Evolutionary conservation across 2,113 vertebrate genomes (phyloP).

Genomic region (Rostratula benghalensis): DNA sequence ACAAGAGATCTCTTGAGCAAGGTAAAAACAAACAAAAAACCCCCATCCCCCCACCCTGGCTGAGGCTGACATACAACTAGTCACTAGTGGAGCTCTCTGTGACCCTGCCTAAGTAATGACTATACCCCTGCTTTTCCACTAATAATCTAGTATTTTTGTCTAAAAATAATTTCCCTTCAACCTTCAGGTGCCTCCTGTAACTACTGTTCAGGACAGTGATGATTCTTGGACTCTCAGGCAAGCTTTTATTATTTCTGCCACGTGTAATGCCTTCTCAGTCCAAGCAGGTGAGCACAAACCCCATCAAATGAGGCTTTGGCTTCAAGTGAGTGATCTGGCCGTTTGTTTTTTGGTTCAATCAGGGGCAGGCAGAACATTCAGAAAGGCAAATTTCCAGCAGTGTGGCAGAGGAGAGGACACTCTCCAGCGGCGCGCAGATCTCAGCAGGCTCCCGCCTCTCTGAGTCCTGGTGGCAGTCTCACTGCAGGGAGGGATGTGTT

Average conservation of each 20-base stretch:
- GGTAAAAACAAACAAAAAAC: not conserved
- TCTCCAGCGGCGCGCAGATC: not conserved
- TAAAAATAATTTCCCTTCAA: not conserved
- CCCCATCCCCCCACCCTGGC: not conserved
- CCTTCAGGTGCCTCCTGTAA: not conserved
- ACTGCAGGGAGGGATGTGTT: fast-evolving
- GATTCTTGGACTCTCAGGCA: not conserved
- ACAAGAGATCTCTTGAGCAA: not conserved
- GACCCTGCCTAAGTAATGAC: not conserved
- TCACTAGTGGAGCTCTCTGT: not conserved
- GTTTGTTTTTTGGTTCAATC: not conserved
- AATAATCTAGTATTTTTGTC: not conserved
- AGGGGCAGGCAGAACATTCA: not conserved
- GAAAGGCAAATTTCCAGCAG: not conserved
- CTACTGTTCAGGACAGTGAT: not conserved
- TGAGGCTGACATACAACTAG: not conserved
- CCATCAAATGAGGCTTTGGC: not conserved
- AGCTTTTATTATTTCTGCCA: not conserved
- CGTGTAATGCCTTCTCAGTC: not conserved
- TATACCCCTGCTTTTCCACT: not conserved
- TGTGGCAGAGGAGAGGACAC: fast-evolving
- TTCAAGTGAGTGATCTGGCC: not conserved
- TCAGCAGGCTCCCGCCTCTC: not conserved
- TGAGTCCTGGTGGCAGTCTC: too few species aligned
- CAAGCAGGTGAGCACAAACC: not conserved